Percentiles rank a stretch among this genome's conserved stretches.
Evolutionary conservation across 2,888 invertebrate genomes (phyloP).

Genomic region (Rhaphigaster nebulosa): DNA sequence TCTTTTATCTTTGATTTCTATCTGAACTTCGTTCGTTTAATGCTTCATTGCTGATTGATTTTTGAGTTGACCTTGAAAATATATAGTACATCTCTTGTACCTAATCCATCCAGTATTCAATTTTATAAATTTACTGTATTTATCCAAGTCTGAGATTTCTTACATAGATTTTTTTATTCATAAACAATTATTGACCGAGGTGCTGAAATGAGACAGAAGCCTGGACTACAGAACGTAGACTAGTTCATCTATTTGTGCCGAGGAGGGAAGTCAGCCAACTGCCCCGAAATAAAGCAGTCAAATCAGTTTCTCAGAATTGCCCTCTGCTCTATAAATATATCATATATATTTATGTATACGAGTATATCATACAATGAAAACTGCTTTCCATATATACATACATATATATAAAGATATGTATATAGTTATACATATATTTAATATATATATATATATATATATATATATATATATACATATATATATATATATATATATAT

Average conservation of each 20-base stretch:
- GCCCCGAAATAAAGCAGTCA: conserved; percentile 28
- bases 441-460: not conserved
- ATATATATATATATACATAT: not conserved
- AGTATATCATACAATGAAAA: no score
- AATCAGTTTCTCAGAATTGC: conserved; percentile 23
- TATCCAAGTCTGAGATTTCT: no score
- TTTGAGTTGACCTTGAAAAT: not conserved
- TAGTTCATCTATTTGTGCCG: conserved; percentile 32
- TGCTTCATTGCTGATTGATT: not conserved
- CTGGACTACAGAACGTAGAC: not conserved
- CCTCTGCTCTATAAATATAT: conserved; percentile 12
- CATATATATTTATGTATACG: no score
- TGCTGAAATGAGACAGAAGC: conserved; percentile 7
- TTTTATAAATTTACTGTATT: not conserved
- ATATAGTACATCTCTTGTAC: no score
- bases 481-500: no score
- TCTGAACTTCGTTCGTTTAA: no score
- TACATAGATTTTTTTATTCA: not conserved
- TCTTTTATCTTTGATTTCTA: no score
- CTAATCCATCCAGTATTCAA: not conserved
- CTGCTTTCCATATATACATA: no score
- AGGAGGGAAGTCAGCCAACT: conserved; percentile 28
- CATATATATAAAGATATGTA: not conserved
- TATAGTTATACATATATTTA: no score
- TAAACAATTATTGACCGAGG: not conserved